A percentile compares a stretch with the other conserved stretches of the same genome.
Conservation (phyloP, 2,888 invertebrate species). For the Ophraella communa region DNA sequence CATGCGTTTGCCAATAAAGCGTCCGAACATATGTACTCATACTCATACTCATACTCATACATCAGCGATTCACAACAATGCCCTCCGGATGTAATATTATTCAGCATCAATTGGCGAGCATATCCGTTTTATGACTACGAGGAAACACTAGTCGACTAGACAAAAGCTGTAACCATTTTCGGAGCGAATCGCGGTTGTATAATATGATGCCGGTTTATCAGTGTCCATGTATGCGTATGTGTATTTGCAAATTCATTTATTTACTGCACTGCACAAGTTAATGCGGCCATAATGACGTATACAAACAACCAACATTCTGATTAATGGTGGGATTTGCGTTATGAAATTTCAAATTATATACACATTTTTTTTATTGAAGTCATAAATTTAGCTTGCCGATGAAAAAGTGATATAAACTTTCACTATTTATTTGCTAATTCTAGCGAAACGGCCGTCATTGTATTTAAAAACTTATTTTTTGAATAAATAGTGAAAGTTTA, state of each 20-base stretch:
- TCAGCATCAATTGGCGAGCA: background rate
- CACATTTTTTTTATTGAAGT: background rate
- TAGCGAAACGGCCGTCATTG: no score
- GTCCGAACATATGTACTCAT: background rate
- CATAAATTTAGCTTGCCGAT: background rate
- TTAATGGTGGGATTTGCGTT: slow-evolving; percentile 10
- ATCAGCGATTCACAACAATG: background rate
- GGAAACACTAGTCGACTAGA: slow-evolving; percentile 27
- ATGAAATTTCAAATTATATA: slow-evolving; percentile 16
- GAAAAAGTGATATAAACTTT: background rate
- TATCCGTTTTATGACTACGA: background rate
- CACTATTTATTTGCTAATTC: no score
- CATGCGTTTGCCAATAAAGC: background rate
- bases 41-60: background rate
- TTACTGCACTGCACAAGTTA: slow-evolving; percentile 38
- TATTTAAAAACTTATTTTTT: no score
- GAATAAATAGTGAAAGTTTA: no score
- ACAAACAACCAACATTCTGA: background rate
- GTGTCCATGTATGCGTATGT: slow-evolving; percentile 35
- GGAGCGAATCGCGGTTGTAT: slow-evolving; percentile 29
- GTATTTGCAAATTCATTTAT: slow-evolving; percentile 53
- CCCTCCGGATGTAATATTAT: background rate
- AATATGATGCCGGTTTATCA: slow-evolving; percentile 44
- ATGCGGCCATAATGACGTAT: slow-evolving; percentile 23
- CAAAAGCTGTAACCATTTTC: slow-evolving; percentile 31